phyloP scores from a whole-genome alignment of 2,888 invertebrate genomes.

The Auanema freiburgensis region DNA sequence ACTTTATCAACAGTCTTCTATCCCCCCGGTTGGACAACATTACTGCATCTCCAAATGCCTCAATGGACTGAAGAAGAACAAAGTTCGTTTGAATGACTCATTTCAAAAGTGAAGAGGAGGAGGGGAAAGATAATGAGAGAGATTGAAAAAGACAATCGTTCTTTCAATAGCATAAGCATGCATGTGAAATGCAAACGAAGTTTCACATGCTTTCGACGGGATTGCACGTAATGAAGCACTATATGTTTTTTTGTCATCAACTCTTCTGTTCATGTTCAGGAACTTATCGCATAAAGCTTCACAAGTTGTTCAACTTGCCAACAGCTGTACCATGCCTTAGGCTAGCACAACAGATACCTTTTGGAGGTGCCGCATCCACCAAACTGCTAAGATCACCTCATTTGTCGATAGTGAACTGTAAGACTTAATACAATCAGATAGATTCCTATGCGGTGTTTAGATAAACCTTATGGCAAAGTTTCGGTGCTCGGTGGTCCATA shows the following conservation, averaged over 20 bases:
- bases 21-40: conserved; percentile 44
- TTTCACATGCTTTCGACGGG: no score
- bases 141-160: background rate
- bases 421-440: conserved; percentile 1
- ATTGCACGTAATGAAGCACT: no score
- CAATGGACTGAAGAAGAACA: conserved; percentile 39
- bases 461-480: conserved; percentile 49
- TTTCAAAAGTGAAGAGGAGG: background rate
- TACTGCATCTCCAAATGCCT: conserved; percentile 44
- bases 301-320: conserved; percentile 44
- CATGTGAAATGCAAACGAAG: background rate
- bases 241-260: conserved; percentile 1
- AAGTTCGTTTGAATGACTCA: conserved; percentile 11
- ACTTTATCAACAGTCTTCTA: conserved; percentile 39
- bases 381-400: conserved; percentile 36
- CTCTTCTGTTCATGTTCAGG: conserved; percentile 19
- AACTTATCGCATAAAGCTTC: conserved; percentile 37
- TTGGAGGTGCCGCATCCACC: conserved; percentile 22
- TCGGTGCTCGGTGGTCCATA: conserved; percentile 79
- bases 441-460: conserved; percentile 27
- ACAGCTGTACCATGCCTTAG: conserved; percentile 38
- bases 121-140: background rate
- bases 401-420: conserved; percentile 36
- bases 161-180: conserved; percentile 1
- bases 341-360: conserved; percentile 30